A percentile compares a stretch with the other conserved stretches of the same genome.
Conservation (phyloP, 2,797 vertebrate genomes). For the Pteronotus mesoamericanus region DNA sequence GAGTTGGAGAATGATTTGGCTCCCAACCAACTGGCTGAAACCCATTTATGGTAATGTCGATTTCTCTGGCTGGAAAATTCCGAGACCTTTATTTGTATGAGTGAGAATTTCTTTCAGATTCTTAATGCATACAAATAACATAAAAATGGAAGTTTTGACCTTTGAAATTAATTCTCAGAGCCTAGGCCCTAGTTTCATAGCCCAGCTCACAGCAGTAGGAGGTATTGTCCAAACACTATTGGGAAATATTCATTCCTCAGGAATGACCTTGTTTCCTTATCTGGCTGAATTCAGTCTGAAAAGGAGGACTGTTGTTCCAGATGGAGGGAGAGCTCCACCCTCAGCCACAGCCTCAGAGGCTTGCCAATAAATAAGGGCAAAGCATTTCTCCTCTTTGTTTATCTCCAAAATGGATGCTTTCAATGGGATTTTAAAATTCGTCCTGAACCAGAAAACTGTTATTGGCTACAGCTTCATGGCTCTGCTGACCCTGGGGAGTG, state of each 20-base stretch:
- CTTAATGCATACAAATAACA: neutral
- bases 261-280: conserved; percentile 71
- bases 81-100: neutral
- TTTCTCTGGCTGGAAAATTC: conserved; percentile 35
- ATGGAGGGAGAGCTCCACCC: conserved; percentile 55
- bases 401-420: conserved; percentile 87
- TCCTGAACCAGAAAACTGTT: conserved; percentile 88
- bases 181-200: neutral
- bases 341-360: neutral
- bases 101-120: neutral
- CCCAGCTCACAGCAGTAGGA: conserved; percentile 61
- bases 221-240: conserved; percentile 61
- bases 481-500: conserved; percentile 90
- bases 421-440: conserved; percentile 86
- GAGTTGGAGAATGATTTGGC: neutral
- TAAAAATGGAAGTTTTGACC: neutral
- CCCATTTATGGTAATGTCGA: neutral
- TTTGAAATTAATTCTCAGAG: neutral
- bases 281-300: conserved; percentile 41
- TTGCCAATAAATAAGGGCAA: neutral
- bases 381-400: neutral
- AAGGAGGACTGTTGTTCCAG: conserved; percentile 41
- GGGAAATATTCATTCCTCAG: conserved; percentile 65
- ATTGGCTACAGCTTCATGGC: conserved; percentile 95
- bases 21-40: neutral